Percentiles rank a stretch among this genome's conserved stretches.
These are phyloP conservation scores for Solea solea DNA, from an alignment of 2,113 vertebrate genomes.

Conservation along the genomic window DNA sequence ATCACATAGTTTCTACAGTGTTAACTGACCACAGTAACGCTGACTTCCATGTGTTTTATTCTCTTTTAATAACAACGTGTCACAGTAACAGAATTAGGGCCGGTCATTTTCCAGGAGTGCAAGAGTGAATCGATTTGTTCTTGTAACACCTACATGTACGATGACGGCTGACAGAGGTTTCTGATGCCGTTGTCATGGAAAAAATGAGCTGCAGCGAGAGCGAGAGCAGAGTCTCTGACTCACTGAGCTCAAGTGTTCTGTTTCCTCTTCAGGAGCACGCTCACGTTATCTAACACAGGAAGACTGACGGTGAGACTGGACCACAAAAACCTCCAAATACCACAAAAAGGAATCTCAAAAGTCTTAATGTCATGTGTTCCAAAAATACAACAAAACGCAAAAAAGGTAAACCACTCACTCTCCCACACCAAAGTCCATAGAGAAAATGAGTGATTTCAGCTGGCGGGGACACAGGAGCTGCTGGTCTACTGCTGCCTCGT, in stretches of 20 bases:
- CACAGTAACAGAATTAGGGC: neutral
- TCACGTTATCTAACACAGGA: constrained; percentile 17
- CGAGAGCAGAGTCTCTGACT: constrained; percentile 24
- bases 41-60: no score
- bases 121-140: constrained; percentile 1
- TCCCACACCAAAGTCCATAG: no score
- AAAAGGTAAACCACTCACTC: no score
- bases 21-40: neutral
- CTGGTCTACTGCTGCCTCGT: no score
- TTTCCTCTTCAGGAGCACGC: constrained; percentile 5
- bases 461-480: no score
- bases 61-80: no score
- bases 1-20: neutral
- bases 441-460: no score
- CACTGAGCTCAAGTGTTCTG: constrained; percentile 25
- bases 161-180: constrained; percentile 29
- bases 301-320: neutral
- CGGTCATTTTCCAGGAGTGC: neutral
- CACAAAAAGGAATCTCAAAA: no score
- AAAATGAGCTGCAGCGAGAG: neutral
- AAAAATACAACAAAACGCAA: no score
- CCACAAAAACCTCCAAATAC: neutral
- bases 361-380: no score
- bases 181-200: constrained; percentile 17
- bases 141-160: constrained; percentile 16